A percentile compares a stretch with the other conserved stretches of the same genome.
Evolutionary conservation across 2,888 invertebrate genomes (phyloP).

Genomic region (Zaprionus obscuricornis): DNA sequence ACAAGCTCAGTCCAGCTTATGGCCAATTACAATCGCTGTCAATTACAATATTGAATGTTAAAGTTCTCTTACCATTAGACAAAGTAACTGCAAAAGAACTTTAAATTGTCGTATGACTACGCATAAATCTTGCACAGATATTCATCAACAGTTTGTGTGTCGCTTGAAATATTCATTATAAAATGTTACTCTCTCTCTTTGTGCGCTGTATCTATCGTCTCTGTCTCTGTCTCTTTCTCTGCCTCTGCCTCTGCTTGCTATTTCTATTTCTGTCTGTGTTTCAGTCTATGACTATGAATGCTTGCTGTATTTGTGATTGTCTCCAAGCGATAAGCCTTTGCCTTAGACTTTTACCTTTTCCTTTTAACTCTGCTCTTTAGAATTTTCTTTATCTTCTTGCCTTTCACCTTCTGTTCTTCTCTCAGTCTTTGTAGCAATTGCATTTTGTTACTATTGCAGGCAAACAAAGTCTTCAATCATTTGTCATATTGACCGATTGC

Average conservation of each 20-base stretch:
- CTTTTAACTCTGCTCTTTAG: too few species aligned
- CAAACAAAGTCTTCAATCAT: slow-evolving; percentile 16
- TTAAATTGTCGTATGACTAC: slow-evolving; percentile 53
- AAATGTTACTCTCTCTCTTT: too few species aligned
- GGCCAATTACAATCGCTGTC: slow-evolving; percentile 37
- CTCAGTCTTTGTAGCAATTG: too few species aligned
- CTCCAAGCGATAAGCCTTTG: too few species aligned
- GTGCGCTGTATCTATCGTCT: too few species aligned
- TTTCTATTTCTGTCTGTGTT: too few species aligned
- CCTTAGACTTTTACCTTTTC: too few species aligned
- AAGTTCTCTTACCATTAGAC: too few species aligned
- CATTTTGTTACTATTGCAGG: neutral
- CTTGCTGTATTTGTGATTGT: too few species aligned
- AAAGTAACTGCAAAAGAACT: slow-evolving; percentile 26
- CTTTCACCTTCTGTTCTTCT: too few species aligned
- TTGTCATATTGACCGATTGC: slow-evolving; percentile 7
- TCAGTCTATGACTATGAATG: too few species aligned
- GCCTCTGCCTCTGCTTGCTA: neutral
- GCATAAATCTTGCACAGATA: slow-evolving; percentile 62
- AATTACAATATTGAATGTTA: slow-evolving; percentile 19
- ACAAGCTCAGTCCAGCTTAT: neutral
- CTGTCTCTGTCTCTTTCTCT: slow-evolving; percentile 1
- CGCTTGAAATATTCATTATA: too few species aligned
- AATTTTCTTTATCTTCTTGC: neutral
- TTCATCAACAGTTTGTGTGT: slow-evolving; percentile 51